A percentile compares a stretch with the other conserved stretches of the same genome.
These are phyloP conservation scores for Drosophila sproati DNA, from an alignment of 1,140 invertebrate genomes.

Conservation along the genomic window DNA sequence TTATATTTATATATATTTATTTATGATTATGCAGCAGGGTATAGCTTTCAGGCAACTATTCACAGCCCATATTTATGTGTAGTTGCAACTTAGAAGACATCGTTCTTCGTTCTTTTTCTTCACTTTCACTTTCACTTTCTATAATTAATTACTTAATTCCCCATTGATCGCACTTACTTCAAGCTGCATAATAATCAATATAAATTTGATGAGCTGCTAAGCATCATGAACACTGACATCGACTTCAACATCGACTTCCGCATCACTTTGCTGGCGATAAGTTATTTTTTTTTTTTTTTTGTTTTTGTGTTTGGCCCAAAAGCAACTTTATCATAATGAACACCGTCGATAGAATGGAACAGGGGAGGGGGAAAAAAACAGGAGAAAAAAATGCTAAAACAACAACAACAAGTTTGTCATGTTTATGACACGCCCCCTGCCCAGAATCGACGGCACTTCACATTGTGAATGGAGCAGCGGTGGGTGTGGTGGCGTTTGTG, in stretches of 20 bases:
- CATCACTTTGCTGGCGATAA: slow-evolving; percentile 12
- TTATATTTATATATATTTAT: too few species aligned
- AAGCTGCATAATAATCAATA: slow-evolving; percentile 34
- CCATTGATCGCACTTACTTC: slow-evolving; percentile 9
- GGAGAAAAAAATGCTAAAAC: slow-evolving; percentile 1
- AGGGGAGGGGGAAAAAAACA: neutral
- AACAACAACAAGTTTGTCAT: slow-evolving; percentile 63
- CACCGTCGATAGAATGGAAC: slow-evolving; percentile 28
- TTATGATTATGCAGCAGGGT: too few species aligned
- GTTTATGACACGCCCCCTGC: slow-evolving; percentile 63
- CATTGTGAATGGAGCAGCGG: neutral
- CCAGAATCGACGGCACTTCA: slow-evolving; percentile 64
- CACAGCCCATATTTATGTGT: too few species aligned
- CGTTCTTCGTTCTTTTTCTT: too few species aligned
- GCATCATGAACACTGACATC: neutral
- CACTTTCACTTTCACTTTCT: too few species aligned
- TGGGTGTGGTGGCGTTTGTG: neutral
- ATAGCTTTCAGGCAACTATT: too few species aligned
- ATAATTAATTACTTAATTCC: slow-evolving; percentile 27
- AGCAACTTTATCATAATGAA: slow-evolving; percentile 69
- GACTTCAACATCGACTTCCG: neutral
- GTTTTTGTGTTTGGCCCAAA: neutral
- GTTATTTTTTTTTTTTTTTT: neutral
- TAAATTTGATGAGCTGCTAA: slow-evolving; percentile 35
- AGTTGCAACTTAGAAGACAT: too few species aligned